Percentiles rank a stretch among this genome's conserved stretches.
Conservation (phyloP, 2,113 vertebrate genomes). For the Podocnemis expansa region DNA sequence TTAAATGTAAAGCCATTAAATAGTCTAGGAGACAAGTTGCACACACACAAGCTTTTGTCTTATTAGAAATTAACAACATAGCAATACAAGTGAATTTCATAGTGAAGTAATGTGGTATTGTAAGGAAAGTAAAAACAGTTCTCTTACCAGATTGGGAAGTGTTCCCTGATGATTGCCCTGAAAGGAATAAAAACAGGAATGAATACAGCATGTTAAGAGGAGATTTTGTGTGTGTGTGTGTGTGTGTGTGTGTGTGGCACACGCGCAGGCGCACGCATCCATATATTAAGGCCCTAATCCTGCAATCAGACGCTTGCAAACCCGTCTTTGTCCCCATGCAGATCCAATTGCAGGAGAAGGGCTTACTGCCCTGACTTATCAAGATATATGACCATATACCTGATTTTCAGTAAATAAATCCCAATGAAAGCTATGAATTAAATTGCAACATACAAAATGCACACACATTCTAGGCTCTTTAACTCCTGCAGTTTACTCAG, state of each 20-base stretch:
- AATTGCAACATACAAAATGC: background rate
- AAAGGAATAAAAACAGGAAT: slow-evolving; percentile 18
- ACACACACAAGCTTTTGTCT: background rate
- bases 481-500: fast-evolving
- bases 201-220: background rate
- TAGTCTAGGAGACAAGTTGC: background rate
- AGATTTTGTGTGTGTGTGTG: background rate
- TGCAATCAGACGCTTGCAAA: background rate
- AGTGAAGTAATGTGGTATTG: background rate
- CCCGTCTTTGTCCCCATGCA: background rate
- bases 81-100: background rate
- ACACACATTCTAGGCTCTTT: background rate
- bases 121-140: background rate
- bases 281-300: background rate
- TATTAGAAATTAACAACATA: background rate
- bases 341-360: background rate
- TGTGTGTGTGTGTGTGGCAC: too few relatives aligned
- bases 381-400: background rate
- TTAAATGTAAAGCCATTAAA: background rate
- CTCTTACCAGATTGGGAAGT: slow-evolving; percentile 74
- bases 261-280: too few relatives aligned
- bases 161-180: too few relatives aligned
- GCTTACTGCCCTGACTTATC: background rate
- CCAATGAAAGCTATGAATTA: background rate
- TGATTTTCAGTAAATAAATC: background rate